Base-by-base conservation (phyloP, 1,140 invertebrate species). In the Penaeus chinensis region DNA sequence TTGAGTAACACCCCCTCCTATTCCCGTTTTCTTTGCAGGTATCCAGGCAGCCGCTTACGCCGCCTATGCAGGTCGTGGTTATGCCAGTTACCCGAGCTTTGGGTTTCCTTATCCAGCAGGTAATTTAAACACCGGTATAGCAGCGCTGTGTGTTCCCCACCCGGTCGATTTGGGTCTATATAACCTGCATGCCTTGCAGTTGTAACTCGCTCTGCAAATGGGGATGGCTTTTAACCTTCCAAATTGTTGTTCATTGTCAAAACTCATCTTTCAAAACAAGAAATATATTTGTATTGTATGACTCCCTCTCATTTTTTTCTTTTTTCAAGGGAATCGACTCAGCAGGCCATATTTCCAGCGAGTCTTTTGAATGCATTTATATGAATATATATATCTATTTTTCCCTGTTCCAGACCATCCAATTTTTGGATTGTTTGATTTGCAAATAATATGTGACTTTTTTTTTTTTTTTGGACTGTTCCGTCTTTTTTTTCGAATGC, bases 21-120 rank as follows among this genome's bases (percentile, higher is more conserved):
- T 76, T 78, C 65, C 47, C 74, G 63, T 84, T 77, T 84, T 81
- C 78, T 63, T 77, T 78, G 24, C 89, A 89, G 90, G 90, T 81
- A 87, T 90, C 60, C 90, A 96, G 93, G 96, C 96, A 93, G 96
- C 96, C 91, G 97, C 97, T 93, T 96, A 96, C 93, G 96, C 96
- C 92, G 97, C 97, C 93, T 96, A 96, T 93, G 96, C 96, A 92
- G 96, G 96, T 93, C 96, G 97, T 93, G 96, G 96, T 92, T 98
- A 97, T 94, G 97, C 96, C 93, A 96, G 97, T 94, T 98, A 98
- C 94, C 96, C 97, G 94, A 97, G 96, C 95, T 98, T 98, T 94
- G 96, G 96, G 95, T 96, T 98, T 93, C 96, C 96, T 92, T 98
- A 98, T 94, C 96, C 97, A 92, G 96, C 96, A 97, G 97, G 97